A percentile compares a stretch with the other conserved stretches of the same genome.
Evolutionary conservation across 2,888 invertebrate genomes (phyloP).

Genomic region (Parnassius mnemosyne): DNA sequence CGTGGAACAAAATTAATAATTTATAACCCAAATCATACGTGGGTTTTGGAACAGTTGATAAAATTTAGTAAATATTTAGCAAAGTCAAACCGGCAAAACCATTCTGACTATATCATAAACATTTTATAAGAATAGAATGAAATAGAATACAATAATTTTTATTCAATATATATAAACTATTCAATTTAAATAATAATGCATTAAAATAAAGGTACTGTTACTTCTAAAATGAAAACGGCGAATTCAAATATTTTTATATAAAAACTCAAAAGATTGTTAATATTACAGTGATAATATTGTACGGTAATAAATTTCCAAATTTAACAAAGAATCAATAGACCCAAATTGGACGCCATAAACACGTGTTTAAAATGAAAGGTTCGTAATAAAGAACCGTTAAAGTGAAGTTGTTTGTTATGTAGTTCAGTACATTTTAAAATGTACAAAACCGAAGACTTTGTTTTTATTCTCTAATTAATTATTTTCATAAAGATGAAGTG

Average conservation of each 20-base stretch:
- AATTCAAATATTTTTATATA: conserved; percentile 15
- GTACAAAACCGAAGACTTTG: no score
- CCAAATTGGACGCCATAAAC: conserved; percentile 73
- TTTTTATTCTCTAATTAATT: no score
- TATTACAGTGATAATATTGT: conserved; percentile 39
- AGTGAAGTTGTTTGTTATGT: not conserved
- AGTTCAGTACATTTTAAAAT: conserved; percentile 23
- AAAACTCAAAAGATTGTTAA: conserved; percentile 27
- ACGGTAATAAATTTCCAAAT: conserved; percentile 51
- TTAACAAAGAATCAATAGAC: conserved; percentile 62
- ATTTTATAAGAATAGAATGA: no score
- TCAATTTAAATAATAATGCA: not conserved
- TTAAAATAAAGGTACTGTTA: not conserved
- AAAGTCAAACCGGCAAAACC: no score
- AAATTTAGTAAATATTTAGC: no score
- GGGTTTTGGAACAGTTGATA: no score
- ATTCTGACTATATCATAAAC: no score
- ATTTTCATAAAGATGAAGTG: no score
- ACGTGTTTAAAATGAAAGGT: conserved; percentile 54
- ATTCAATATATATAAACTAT: not conserved
- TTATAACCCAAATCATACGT: no score
- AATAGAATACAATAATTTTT: no score
- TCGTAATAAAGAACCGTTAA: conserved; percentile 3
- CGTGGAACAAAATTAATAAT: no score
- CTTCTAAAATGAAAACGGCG: not conserved